Conservation (phyloP, 2,113 vertebrate species). For the Larimichthys crocea region DNA sequence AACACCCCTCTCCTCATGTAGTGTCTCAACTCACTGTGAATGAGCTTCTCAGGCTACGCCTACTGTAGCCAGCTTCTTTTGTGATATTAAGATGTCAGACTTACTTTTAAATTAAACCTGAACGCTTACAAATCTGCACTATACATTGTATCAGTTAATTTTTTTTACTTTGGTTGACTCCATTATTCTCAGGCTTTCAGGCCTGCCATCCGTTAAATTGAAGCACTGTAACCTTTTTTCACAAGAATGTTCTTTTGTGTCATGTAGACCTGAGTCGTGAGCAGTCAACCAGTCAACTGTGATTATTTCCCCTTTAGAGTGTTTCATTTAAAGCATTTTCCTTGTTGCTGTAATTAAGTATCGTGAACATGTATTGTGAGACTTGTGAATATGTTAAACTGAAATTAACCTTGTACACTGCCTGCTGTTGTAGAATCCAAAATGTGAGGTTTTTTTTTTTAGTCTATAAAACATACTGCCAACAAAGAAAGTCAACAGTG, state of each 20-base stretch:
- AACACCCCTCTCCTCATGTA: neutral
- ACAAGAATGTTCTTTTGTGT: too few relatives aligned
- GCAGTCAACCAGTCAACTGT: too few relatives aligned
- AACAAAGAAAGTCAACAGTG: too few relatives aligned
- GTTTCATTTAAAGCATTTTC: neutral
- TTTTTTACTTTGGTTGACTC: neutral
- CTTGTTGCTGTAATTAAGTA: neutral
- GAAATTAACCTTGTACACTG: too few relatives aligned
- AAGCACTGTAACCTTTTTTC: too few relatives aligned
- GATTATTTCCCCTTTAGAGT: too few relatives aligned
- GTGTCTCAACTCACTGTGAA: neutral
- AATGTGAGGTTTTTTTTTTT: too few relatives aligned
- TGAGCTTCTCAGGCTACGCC: neutral
- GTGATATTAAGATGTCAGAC: neutral
- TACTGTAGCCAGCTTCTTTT: neutral
- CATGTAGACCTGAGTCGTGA: too few relatives aligned
- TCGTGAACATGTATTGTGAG: neutral
- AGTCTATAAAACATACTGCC: neutral
- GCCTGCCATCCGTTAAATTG: too few relatives aligned
- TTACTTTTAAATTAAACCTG: neutral
- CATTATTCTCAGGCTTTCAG: too few relatives aligned
- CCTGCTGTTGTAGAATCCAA: too few relatives aligned
- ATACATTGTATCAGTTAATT: neutral
- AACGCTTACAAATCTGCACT: neutral
- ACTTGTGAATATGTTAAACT: neutral